Base-by-base conservation (phyloP, 2,797 vertebrate species). In the Decapterus maruadsi region DNA sequence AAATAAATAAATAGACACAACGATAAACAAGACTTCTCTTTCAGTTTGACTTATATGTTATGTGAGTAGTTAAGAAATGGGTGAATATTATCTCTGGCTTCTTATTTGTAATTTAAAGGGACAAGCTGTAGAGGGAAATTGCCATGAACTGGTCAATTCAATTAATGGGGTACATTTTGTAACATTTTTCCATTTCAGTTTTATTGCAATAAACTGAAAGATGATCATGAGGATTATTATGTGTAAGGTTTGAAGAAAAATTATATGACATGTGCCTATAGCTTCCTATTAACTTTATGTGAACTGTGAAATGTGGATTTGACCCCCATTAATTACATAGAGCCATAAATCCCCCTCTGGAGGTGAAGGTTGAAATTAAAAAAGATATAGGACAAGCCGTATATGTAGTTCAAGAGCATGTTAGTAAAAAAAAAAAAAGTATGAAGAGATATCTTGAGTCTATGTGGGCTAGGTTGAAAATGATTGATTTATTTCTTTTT, bases 281-380 rank as follows among this genome's bases (percentile, higher is more conserved):
- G 19, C 29, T 10, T 67, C 45, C 67, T 20, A 74, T 70, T 74
- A 58, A 40, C n/a, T 73, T 57, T 17, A 29, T 8, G 20, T 66
- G 38, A 48, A 65, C 64, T 48, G 38, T 69, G 59, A 50, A 51
- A 64, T 54, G 40, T 59, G 48, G 14, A 19, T 77, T 58, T 72
- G 55, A 80, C 73, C 55, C 36, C 0, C 1, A 42, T 66, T 75
- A 64, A 65, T 45, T 72, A 45, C 29, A 57, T 4, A 8, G 50
- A 75, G 34, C 26, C 34, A 20, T 40, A 72, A 78, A 72, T 68
- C 42, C 45, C 53, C 40, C 31, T 40, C 14, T 71, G 46, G n/a
- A 64, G 34, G 26, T 58, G 7, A 1, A 36, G 45, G 40, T 43
- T 26, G 34, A 7, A 8, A 36, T 36, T 22, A 16, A 56, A 65